Evolutionary conservation across 2,113 vertebrate genomes (phyloP), one percentile per base, ranked within the genome.

Genomic region (Microtus oregoni): DNA sequence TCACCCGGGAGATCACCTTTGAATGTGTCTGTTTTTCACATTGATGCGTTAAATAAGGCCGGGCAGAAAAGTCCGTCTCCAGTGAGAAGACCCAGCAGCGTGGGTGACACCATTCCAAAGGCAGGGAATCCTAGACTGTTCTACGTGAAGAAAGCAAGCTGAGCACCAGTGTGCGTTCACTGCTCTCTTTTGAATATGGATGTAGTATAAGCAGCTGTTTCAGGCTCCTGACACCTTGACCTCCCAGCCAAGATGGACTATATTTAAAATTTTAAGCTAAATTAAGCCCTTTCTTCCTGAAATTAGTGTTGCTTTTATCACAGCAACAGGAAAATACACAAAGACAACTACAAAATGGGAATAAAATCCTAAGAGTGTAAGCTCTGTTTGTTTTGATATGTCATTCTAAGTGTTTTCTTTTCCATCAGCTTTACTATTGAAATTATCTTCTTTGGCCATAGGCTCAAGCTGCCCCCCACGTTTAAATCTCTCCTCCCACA

Each of bases 321-420:
- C 41, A 77, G 75, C 41, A 77, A 4, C 30, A 52, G 47, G 41
- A 79, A 50, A 52, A 73, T 41, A 32, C 5, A 47, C 47, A 14
- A 32, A 35, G 30, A 52, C 7, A 17, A 78, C 50, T 14, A 32
- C 24, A 79, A 79, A 79, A 52, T 9, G 1, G 86, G 47, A 76
- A 44, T 76, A 95, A 96, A 91, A 44, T 50, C 24, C 20, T 58
- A 47, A 47, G 65, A 35, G 91, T 3, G 41, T 47, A 58, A 81
- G 32, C 15, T 94, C 7, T 92, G 12, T 75, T 90, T 86, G 50
- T 55, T 94, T 90, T 91, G 55, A 47, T 10, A 47, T 47, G 47
- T 58, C 17, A 63, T 79, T 93, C 52, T 55, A 89, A 78, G 73
- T 19, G 20, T 78, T 94, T 96, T 44, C 44, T 83, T 89, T 83